Conservation (phyloP, 2,888 invertebrate species). For the Idaea biselata region DNA sequence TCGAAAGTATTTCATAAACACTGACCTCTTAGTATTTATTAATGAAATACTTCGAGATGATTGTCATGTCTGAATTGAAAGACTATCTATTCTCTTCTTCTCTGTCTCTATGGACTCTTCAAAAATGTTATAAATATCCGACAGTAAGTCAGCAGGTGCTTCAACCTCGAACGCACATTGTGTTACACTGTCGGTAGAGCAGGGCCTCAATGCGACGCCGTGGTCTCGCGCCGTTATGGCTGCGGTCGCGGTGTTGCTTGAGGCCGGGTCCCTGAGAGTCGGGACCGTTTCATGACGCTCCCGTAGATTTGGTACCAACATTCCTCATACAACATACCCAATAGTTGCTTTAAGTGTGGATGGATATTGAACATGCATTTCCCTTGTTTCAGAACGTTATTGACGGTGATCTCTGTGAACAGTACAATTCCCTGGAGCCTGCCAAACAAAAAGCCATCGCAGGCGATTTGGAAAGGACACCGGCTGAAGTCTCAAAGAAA, state of each 20-base stretch:
- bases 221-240: slow-evolving; percentile 57
- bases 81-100: too few relatives aligned
- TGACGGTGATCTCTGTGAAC: slow-evolving; percentile 99
- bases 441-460: slow-evolving; percentile 97
- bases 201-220: slow-evolving; percentile 39
- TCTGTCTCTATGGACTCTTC: too few relatives aligned
- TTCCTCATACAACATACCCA: slow-evolving; percentile 7
- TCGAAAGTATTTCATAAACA: too few relatives aligned
- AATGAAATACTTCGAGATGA: too few relatives aligned
- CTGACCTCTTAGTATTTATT: too few relatives aligned
- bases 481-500: slow-evolving; percentile 98
- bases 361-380: slow-evolving; percentile 2
- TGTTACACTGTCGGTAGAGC: slow-evolving; percentile 76
- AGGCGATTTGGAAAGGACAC: slow-evolving; percentile 95
- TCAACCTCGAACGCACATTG: slow-evolving; percentile 39
- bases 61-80: too few relatives aligned
- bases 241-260: slow-evolving; percentile 41
- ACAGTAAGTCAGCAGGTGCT: slow-evolving; percentile 71
- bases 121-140: slow-evolving; percentile 38
- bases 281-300: slow-evolving; percentile 42
- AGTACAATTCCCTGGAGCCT: slow-evolving; percentile 97
- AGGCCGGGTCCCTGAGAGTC: slow-evolving; percentile 70
- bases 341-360: not conserved
- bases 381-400: slow-evolving; percentile 91
- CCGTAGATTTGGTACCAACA: slow-evolving; percentile 74